Conservation (phyloP, 2,888 invertebrate species). For the Tetragonula carbonaria region DNA sequence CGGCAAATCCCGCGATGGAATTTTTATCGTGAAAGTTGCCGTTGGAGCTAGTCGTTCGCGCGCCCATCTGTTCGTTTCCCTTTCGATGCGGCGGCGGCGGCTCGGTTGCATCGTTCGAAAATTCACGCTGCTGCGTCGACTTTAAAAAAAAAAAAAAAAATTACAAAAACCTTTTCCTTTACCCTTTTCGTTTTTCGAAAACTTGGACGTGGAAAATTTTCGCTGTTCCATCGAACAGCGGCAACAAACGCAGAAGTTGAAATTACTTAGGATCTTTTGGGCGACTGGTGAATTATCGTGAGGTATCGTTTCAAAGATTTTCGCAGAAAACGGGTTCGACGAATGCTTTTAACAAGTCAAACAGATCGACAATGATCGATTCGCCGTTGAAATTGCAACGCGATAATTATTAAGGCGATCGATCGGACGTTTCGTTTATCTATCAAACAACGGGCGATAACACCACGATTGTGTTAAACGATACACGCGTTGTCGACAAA, state of each 20-base stretch:
- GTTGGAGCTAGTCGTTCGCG: background rate
- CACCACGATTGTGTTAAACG: constrained; percentile 19
- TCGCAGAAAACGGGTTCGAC: background rate
- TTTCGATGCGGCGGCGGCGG: background rate
- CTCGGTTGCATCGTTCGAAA: constrained; percentile 2
- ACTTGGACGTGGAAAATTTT: too few species aligned
- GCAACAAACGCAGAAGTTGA: background rate
- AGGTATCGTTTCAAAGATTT: background rate
- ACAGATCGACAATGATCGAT: background rate
- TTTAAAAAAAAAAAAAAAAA: background rate
- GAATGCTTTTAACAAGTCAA: constrained; percentile 14
- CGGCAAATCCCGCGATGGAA: constrained; percentile 60
- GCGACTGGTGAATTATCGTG: background rate
- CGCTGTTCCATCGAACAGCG: too few species aligned
- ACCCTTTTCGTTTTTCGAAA: background rate
- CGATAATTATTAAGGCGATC: constrained; percentile 27
- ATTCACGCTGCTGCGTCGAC: background rate
- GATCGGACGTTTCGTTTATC: constrained; percentile 20
- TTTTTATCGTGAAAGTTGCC: constrained; percentile 55
- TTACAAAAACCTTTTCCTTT: background rate
- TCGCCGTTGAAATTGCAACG: constrained; percentile 8
- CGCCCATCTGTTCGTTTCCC: background rate
- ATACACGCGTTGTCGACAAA: constrained; percentile 38
- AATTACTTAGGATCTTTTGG: background rate
- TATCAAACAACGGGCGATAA: constrained; percentile 2